phyloP scores from a whole-genome alignment of 2,113 vertebrate species.

The Spea multiplicata region DNA sequence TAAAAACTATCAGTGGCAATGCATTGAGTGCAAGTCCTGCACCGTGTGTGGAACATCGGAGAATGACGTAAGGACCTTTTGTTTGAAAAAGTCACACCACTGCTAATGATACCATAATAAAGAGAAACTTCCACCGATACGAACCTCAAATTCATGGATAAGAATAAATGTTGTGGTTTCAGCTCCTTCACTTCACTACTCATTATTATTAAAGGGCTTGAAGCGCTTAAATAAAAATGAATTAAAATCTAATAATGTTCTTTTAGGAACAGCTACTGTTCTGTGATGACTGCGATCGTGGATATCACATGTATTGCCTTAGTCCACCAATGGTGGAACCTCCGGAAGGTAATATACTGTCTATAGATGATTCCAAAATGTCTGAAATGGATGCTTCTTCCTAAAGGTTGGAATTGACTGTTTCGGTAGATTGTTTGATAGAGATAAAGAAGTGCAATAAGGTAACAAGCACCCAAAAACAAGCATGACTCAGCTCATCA shows the following conservation, averaged over 20 bases:
- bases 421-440: too few species aligned
- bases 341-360: conserved; percentile 82
- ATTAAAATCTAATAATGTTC: background rate
- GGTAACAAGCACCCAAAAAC: too few species aligned
- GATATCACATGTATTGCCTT: conserved; percentile 99
- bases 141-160: background rate
- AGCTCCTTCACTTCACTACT: conserved; percentile 10
- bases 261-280: conserved; percentile 93
- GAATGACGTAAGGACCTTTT: conserved; percentile 80
- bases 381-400: too few species aligned
- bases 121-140: too few species aligned
- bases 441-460: too few species aligned
- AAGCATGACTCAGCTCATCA: too few species aligned
- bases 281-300: conserved; percentile 97
- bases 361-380: too few species aligned
- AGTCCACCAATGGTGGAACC: conserved; percentile 93
- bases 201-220: background rate
- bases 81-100: too few species aligned
- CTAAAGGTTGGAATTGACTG: too few species aligned
- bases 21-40: conserved; percentile 98
- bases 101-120: too few species aligned
- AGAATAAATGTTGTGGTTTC: background rate
- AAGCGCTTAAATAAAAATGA: too few species aligned
- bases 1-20: conserved; percentile 97
- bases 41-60: conserved; percentile 96